Conservation (phyloP, 2,113 vertebrate species). For the Vulpes vulpes region DNA sequence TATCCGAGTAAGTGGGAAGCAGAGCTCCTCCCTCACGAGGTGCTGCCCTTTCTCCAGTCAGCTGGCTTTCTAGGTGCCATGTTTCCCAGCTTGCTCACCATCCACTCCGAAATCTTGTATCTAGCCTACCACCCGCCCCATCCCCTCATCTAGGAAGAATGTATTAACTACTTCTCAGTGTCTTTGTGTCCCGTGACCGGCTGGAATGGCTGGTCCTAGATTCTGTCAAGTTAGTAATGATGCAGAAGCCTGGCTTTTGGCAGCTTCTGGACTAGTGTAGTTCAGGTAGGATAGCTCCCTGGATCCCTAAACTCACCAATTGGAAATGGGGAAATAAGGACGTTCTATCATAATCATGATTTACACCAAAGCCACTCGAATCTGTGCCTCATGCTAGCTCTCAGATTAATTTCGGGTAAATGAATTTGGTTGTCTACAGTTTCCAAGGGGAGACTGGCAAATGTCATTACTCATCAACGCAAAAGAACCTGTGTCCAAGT, state of each 20-base stretch:
- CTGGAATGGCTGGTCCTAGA: slow-evolving; percentile 48
- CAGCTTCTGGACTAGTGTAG: neutral
- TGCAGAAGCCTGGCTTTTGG: slow-evolving; percentile 33
- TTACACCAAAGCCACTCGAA: neutral
- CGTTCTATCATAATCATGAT: neutral
- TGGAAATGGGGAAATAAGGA: slow-evolving; percentile 21
- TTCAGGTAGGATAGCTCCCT: neutral
- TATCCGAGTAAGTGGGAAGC: slow-evolving; percentile 91
- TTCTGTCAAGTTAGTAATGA: slow-evolving; percentile 32
- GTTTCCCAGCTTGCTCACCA: neutral
- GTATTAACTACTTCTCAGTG: slow-evolving; percentile 10
- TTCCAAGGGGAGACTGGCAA: neutral
- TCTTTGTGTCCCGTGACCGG: neutral
- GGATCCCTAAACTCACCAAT: neutral
- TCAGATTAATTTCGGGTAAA: neutral
- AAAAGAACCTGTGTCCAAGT: neutral
- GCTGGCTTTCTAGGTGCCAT: neutral
- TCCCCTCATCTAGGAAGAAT: neutral
- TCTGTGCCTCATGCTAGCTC: neutral
- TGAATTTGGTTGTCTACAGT: slow-evolving; percentile 37
- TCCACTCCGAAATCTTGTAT: neutral
- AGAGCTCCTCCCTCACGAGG: rapidly evolving
- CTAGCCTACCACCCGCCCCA: neutral
- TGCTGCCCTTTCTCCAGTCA: neutral
- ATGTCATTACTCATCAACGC: neutral